Evolutionary conservation across 2,888 invertebrate genomes (phyloP).

Genomic region (Slavum lentiscoides): DNA sequence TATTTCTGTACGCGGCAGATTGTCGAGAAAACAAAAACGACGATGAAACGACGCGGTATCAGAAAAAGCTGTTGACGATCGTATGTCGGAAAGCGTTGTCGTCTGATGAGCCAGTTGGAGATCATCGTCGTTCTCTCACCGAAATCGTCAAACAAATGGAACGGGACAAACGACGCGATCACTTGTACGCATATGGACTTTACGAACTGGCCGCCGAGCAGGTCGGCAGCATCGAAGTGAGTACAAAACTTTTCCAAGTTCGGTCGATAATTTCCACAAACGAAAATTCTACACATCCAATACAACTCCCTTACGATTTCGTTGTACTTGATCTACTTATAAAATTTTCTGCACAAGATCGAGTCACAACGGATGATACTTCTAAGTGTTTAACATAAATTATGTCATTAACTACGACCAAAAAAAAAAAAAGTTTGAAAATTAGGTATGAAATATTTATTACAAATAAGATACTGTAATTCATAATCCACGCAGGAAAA

Average conservation of each 20-base stretch:
- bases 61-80: constrained; percentile 23
- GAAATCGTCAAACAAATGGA: constrained; percentile 28
- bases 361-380: too few relatives aligned
- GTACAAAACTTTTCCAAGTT: neutral
- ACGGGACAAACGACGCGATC: constrained; percentile 57
- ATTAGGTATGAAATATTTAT: too few relatives aligned
- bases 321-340: too few relatives aligned
- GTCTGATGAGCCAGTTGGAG: neutral
- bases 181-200: constrained; percentile 69
- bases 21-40: constrained; percentile 13
- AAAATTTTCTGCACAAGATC: too few relatives aligned
- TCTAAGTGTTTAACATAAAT: too few relatives aligned
- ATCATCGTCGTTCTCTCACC: neutral
- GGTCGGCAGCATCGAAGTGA: constrained; percentile 61
- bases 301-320: too few relatives aligned
- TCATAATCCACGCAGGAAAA: too few relatives aligned
- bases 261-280: too few relatives aligned
- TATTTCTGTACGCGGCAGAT: neutral
- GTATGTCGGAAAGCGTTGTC: constrained; percentile 20
- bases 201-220: constrained; percentile 68
- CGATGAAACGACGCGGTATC: neutral
- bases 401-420: too few relatives aligned
- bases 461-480: too few relatives aligned
- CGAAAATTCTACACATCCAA: too few relatives aligned
- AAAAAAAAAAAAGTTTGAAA: too few relatives aligned